Conservation (phyloP, 2,113 vertebrate genomes). For the Seriola aureovittata region DNA sequence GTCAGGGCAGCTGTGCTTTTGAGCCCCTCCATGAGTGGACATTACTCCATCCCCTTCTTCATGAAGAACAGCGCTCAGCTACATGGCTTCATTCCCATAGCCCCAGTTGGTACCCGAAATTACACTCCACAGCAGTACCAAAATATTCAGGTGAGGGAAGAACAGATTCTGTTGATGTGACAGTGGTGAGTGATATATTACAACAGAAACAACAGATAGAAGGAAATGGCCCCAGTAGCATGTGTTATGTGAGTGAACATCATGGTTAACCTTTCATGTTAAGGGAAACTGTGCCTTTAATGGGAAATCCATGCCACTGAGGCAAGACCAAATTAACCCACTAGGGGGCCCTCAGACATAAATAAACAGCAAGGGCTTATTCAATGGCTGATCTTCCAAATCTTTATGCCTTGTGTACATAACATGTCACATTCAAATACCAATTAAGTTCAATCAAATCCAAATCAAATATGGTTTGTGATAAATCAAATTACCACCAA, state of each 20-base stretch:
- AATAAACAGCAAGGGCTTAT: background rate
- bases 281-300: background rate
- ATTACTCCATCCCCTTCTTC: constrained; percentile 93
- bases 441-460: background rate
- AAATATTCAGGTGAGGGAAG: constrained; percentile 87
- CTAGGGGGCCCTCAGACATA: constrained; percentile 11
- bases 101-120: constrained; percentile 90
- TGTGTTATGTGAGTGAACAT: background rate
- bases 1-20: constrained; percentile 87
- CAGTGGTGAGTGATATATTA: background rate
- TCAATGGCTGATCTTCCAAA: background rate
- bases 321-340: background rate
- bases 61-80: constrained; percentile 85
- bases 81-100: constrained; percentile 90
- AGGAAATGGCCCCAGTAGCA: background rate
- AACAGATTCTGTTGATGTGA: background rate
- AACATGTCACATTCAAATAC: background rate
- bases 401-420: background rate
- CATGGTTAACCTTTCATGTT: background rate
- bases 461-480: no score
- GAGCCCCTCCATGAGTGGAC: constrained; percentile 96
- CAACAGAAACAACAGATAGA: background rate
- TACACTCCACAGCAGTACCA: constrained; percentile 89
- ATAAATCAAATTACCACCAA: no score
- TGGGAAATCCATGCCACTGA: background rate